These are phyloP conservation scores for Microctenopoma lineatum DNA, from an alignment of 2,797 vertebrate species.

Conservation along the genomic window DNA sequence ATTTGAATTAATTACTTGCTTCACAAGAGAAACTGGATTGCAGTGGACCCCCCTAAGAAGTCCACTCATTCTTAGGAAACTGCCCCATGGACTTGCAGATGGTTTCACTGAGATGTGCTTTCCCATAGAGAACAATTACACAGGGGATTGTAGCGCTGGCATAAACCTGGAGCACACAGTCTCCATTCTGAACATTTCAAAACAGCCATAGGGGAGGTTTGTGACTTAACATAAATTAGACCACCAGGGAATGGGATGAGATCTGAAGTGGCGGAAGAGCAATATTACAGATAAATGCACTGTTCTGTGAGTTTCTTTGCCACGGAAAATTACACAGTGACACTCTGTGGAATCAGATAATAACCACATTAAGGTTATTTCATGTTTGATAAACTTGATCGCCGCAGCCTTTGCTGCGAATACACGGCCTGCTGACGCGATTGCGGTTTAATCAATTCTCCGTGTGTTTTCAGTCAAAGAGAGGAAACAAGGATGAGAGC, in stretches of 20 bases:
- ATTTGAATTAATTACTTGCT: conserved; percentile 89
- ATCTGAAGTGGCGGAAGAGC: conserved; percentile 83
- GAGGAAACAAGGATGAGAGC: conserved; percentile 53
- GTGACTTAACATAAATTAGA: conserved; percentile 92
- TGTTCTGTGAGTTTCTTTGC: conserved; percentile 63
- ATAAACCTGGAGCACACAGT: conserved; percentile 81
- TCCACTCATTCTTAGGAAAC: conserved; percentile 85
- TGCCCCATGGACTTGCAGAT: conserved; percentile 88
- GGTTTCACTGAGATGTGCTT: conserved; percentile 86
- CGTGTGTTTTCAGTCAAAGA: conserved; percentile 44
- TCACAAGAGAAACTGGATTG: conserved; percentile 85
- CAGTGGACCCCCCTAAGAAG: conserved; percentile 83
- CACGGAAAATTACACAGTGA: conserved; percentile 54
- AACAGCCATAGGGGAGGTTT: conserved; percentile 88
- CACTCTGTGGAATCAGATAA: conserved; percentile 49
- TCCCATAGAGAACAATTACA: conserved; percentile 88
- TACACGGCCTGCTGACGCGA: not conserved
- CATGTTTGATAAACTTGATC: conserved; percentile 41
- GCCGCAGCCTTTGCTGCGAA: conserved; percentile 31
- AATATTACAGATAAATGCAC: conserved; percentile 80
- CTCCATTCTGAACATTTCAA: conserved; percentile 85
- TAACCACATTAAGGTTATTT: conserved; percentile 47
- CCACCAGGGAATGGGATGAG: conserved; percentile 86
- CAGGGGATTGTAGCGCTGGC: conserved; percentile 83
- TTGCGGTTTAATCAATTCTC: conserved; percentile 20